phyloP scores from a whole-genome alignment of 2,797 vertebrate species.

The Tenualosa thibaudeaui region DNA sequence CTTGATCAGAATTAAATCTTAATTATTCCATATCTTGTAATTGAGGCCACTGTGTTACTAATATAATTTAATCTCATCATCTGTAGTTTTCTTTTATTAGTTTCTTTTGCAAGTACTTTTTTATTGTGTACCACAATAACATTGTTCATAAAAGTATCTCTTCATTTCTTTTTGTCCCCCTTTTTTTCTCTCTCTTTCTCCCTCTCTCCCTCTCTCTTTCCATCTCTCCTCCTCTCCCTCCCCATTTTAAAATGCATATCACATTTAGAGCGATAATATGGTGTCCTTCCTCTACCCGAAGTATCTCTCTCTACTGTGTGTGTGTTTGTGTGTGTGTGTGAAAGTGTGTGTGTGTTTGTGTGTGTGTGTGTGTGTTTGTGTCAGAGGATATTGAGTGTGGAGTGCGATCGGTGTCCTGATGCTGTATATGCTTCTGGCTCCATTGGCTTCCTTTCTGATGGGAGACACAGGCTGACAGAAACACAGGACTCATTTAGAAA shows the following conservation, averaged over 20 bases:
- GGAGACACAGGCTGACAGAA: slow-evolving; percentile 5
- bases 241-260: not conserved
- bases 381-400: not conserved
- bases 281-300: not conserved
- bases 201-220: slow-evolving; percentile 8
- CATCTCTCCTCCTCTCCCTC: not conserved
- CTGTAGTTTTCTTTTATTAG: not conserved
- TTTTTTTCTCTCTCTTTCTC: not conserved
- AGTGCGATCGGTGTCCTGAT: not conserved
- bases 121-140: not conserved
- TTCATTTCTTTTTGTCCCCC: not conserved
- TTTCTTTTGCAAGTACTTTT: not conserved
- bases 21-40: slow-evolving; percentile 5
- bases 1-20: slow-evolving; percentile 7
- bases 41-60: slow-evolving; percentile 9
- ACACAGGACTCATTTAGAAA: slow-evolving; percentile 10
- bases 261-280: not conserved
- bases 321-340: too few species aligned
- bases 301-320: not conserved
- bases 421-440: not conserved
- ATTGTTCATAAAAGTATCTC: not conserved
- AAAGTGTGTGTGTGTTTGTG: not conserved
- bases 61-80: not conserved
- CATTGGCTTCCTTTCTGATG: not conserved
- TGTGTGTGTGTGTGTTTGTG: not conserved